These are phyloP conservation scores for Notiomystis cincta DNA, from an alignment of 2,113 vertebrate species.

Conservation along the genomic window DNA sequence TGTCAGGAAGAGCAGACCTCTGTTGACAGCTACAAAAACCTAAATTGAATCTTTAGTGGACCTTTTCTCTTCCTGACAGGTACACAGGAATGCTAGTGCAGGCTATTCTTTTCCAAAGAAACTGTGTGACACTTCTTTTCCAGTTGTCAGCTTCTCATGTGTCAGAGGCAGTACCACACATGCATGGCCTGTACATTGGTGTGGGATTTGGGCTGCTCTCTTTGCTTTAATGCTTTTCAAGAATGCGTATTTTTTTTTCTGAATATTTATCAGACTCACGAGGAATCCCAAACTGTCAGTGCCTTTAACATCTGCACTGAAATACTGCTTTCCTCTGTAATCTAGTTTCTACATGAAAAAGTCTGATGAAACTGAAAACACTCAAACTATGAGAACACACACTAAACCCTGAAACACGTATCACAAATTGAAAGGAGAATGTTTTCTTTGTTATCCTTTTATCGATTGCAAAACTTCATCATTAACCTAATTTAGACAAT, in stretches of 20 bases:
- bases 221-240: background rate
- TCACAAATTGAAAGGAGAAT: background rate
- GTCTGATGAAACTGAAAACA: background rate
- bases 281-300: background rate
- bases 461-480: background rate
- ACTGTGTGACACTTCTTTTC: slow-evolving; percentile 50
- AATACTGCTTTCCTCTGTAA: background rate
- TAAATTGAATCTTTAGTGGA: background rate
- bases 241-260: background rate
- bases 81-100: background rate
- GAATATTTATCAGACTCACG: background rate
- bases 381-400: background rate
- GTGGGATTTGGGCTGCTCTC: background rate
- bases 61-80: background rate
- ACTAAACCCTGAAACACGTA: background rate
- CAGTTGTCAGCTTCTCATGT: slow-evolving; percentile 47
- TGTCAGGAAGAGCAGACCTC: background rate
- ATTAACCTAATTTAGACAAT: background rate
- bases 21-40: background rate
- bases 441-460: background rate
- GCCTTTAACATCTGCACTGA: background rate
- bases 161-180: background rate
- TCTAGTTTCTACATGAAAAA: background rate
- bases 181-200: fast-evolving
- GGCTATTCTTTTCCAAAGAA: background rate